Conservation (phyloP, 2,797 vertebrate genomes). For the Premnoplex brunnescens region DNA sequence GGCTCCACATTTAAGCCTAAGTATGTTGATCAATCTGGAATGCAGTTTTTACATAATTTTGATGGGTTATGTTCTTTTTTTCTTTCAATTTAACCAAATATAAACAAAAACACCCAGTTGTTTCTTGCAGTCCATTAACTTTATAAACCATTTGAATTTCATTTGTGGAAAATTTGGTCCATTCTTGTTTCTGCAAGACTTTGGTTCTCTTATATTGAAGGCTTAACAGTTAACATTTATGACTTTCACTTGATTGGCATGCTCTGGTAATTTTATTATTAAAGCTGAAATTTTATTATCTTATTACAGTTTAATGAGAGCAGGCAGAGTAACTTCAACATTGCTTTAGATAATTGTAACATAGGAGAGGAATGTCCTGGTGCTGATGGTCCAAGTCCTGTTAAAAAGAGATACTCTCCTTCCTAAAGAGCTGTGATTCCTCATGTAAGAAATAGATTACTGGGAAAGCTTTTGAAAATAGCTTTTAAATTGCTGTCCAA, state of each 20-base stretch:
- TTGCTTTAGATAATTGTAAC: background rate
- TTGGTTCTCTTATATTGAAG: background rate
- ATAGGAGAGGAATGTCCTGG: background rate
- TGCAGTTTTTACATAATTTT: background rate
- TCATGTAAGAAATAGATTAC: background rate
- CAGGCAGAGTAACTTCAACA: background rate
- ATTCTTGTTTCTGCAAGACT: background rate
- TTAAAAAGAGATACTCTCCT: background rate
- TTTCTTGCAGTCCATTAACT: background rate
- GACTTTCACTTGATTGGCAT: background rate
- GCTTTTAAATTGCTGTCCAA: background rate
- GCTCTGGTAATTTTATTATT: background rate
- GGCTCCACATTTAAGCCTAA: background rate
- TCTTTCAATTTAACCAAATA: background rate
- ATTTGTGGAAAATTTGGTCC: background rate
- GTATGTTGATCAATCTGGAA: background rate
- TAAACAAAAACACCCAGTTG: background rate
- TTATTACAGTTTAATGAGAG: background rate
- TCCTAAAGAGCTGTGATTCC: background rate
- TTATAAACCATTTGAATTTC: background rate
- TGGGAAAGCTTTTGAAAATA: slow-evolving; percentile 1
- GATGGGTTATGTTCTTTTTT: background rate
- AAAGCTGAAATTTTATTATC: slow-evolving; percentile 1
- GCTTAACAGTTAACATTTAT: background rate
- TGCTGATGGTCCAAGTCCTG: background rate